phyloP scores from a whole-genome alignment of 2,797 vertebrate genomes.

The Schizopygopsis malacanthus region DNA sequence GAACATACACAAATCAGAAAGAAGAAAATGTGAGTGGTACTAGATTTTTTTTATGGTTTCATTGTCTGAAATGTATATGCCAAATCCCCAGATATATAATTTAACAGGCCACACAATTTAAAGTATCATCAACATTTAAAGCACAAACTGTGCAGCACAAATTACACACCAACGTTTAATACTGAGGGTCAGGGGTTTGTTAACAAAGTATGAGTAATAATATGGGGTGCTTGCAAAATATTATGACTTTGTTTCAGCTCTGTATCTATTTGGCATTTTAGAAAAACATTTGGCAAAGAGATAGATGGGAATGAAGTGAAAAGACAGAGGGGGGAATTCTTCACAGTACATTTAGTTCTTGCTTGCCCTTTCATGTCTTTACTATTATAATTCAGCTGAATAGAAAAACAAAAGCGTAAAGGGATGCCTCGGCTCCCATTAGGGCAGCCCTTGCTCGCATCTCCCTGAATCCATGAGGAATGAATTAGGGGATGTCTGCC shows the following conservation, averaged over 20 bases:
- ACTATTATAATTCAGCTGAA: slow-evolving; percentile 17
- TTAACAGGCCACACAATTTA: neutral
- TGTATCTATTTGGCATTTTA: slow-evolving; percentile 10
- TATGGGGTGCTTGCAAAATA: neutral
- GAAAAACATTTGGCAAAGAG: slow-evolving; percentile 16
- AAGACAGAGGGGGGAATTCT: slow-evolving; percentile 2
- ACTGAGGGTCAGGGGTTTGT: neutral
- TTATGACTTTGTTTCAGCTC: slow-evolving; percentile 19
- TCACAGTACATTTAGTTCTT: slow-evolving; percentile 3
- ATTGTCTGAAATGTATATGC: neutral
- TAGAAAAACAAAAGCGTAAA: slow-evolving; percentile 23
- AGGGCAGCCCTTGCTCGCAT: slow-evolving; percentile 3
- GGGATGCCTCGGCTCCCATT: neutral
- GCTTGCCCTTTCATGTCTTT: neutral
- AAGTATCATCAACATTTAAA: neutral
- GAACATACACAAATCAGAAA: neutral
- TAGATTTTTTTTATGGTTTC: neutral
- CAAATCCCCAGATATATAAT: neutral
- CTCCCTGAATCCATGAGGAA: neutral
- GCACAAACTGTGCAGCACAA: neutral
- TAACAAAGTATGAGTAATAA: neutral
- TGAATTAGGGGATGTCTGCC: neutral
- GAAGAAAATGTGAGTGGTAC: neutral
- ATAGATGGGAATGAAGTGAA: slow-evolving; percentile 16
- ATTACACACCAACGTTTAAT: neutral